A percentile compares a stretch with the other conserved stretches of the same genome.
These are phyloP conservation scores for Syrphus vitripennis DNA, from an alignment of 2,888 invertebrate species.

Conservation along the genomic window DNA sequence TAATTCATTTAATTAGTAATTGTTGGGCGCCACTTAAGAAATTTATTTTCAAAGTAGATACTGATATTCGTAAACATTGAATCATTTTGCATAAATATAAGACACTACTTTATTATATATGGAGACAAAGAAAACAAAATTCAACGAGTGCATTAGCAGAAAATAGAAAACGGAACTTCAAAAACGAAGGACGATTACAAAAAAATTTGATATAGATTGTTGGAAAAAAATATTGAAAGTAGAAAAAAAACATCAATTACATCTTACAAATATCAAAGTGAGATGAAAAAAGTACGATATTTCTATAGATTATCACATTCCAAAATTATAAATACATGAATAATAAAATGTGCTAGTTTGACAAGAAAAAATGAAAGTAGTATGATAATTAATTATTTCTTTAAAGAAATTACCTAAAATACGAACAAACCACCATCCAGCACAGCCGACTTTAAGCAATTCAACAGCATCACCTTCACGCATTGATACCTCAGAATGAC, in stretches of 20 bases:
- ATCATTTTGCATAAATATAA: not conserved
- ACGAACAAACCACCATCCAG: slow-evolving; percentile 98
- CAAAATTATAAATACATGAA: not conserved
- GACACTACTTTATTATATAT: no score
- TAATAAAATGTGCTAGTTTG: not conserved
- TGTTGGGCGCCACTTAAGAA: not conserved
- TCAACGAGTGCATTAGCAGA: not conserved
- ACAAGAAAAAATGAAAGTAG: not conserved
- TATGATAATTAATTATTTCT: not conserved
- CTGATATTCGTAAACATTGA: no score
- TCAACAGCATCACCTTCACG: slow-evolving; percentile 95
- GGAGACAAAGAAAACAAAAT: no score
- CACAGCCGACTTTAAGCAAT: slow-evolving; percentile 94
- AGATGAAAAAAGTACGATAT: not conserved
- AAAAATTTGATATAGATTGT: not conserved
- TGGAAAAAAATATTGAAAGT: not conserved
- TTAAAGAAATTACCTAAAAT: slow-evolving; percentile 84
- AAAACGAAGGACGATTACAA: not conserved
- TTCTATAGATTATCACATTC: not conserved
- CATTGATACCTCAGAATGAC: slow-evolving; percentile 94
- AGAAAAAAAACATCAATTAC: not conserved
- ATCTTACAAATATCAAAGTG: not conserved
- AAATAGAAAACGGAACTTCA: not conserved
- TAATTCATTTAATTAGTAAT: not conserved
- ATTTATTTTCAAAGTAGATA: no score